These are phyloP conservation scores for Metalampra italica DNA, from an alignment of 2,888 invertebrate genomes.

Conservation along the genomic window DNA sequence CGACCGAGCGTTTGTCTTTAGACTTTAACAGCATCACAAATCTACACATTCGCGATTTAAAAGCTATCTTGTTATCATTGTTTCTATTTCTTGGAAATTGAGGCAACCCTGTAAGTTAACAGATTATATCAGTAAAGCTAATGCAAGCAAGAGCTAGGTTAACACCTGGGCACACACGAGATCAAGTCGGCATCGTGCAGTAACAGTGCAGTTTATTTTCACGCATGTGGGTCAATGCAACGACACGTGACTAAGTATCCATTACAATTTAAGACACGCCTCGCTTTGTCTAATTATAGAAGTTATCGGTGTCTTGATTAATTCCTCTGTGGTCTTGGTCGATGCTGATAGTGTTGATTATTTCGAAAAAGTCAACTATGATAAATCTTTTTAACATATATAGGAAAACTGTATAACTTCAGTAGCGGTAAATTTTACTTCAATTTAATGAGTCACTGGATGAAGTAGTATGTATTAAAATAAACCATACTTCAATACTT, in stretches of 20 bases:
- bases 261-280: slow-evolving; percentile 49
- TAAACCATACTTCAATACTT: too few species aligned
- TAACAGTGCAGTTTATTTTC: slow-evolving; percentile 55
- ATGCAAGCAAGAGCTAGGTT: slow-evolving; percentile 2
- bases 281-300: slow-evolving; percentile 54
- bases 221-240: slow-evolving; percentile 72
- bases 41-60: too few species aligned
- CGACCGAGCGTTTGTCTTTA: too few species aligned
- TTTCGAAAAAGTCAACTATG: background rate
- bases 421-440: too few species aligned
- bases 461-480: too few species aligned
- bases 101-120: background rate
- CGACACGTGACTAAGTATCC: slow-evolving; percentile 33
- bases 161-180: slow-evolving; percentile 34
- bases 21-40: too few species aligned
- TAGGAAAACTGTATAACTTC: too few species aligned
- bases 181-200: slow-evolving; percentile 36
- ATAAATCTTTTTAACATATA: background rate
- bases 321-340: too few species aligned
- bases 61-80: too few species aligned
- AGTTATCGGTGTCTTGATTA: slow-evolving; percentile 37
- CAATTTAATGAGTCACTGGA: too few species aligned
- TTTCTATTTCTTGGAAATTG: background rate
- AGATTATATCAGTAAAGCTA: background rate
- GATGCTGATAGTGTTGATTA: slow-evolving; percentile 16